Conservation (phyloP, 2,113 vertebrate genomes). For the Hydrochoerus hydrochaeris region DNA sequence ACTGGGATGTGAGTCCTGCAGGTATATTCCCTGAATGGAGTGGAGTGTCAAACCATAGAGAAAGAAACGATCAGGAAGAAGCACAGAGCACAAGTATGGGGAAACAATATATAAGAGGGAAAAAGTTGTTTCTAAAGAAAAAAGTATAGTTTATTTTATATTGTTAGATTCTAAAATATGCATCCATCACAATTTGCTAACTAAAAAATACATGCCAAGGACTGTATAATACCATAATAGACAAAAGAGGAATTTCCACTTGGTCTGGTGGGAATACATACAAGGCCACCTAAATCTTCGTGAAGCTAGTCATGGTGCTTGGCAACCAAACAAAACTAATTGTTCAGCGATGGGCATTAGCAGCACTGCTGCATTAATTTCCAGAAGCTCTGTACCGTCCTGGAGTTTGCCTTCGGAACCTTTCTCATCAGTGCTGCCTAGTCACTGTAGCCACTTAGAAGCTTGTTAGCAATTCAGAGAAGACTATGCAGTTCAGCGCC, state of each 20-base stretch:
- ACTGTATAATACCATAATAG: too few species aligned
- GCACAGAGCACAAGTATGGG: background rate
- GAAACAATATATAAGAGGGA: background rate
- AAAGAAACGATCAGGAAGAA: background rate
- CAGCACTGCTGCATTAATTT: accelerated
- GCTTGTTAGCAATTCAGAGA: background rate
- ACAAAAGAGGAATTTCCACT: background rate
- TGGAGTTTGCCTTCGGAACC: background rate
- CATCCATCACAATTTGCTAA: background rate
- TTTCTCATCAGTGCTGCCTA: background rate
- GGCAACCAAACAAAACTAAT: background rate
- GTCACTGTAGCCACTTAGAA: accelerated
- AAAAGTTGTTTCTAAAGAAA: background rate
- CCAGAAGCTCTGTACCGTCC: background rate
- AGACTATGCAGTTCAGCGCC: background rate
- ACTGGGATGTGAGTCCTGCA: too few species aligned
- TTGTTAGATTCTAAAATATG: background rate
- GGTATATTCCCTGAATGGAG: background rate
- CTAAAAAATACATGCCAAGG: background rate
- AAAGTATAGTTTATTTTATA: background rate
- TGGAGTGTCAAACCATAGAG: background rate
- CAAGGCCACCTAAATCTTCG: background rate
- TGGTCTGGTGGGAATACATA: background rate
- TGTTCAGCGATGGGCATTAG: background rate
- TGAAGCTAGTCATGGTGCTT: background rate